A percentile compares a stretch with the other conserved stretches of the same genome.
Conservation (phyloP, 2,113 vertebrate genomes). For the Phaethornis superciliosus region DNA sequence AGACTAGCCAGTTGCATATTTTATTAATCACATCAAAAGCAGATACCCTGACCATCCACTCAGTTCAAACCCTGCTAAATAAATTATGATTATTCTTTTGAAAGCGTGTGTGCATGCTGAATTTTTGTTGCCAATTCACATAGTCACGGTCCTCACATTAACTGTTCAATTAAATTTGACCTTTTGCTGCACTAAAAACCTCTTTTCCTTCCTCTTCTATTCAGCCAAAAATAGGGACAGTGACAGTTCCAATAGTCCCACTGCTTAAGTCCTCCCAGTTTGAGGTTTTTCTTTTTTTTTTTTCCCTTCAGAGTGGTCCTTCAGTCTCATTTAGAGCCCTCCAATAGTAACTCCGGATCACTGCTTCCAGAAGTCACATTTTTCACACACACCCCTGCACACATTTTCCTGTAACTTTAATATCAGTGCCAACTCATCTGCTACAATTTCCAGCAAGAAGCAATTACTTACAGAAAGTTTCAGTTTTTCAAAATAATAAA, state of each 20-base stretch:
- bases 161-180: background rate
- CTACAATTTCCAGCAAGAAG: background rate
- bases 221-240: background rate
- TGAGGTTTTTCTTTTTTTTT: background rate
- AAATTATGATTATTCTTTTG: background rate
- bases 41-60: background rate
- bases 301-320: background rate
- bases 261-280: background rate
- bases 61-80: background rate
- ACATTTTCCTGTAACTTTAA: background rate
- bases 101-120: accelerated
- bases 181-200: background rate
- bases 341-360: background rate
- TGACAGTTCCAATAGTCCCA: background rate
- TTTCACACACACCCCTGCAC: accelerated
- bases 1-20: background rate
- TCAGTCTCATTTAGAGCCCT: background rate
- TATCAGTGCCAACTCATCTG: background rate
- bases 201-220: background rate
- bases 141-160: background rate
- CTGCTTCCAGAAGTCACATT: background rate
- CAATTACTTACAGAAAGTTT: background rate
- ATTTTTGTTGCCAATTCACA: background rate
- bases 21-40: background rate
- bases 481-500: background rate